Evolutionary conservation across 2,888 invertebrate species (phyloP).

Genomic region (Eupeodes latifasciatus): DNA sequence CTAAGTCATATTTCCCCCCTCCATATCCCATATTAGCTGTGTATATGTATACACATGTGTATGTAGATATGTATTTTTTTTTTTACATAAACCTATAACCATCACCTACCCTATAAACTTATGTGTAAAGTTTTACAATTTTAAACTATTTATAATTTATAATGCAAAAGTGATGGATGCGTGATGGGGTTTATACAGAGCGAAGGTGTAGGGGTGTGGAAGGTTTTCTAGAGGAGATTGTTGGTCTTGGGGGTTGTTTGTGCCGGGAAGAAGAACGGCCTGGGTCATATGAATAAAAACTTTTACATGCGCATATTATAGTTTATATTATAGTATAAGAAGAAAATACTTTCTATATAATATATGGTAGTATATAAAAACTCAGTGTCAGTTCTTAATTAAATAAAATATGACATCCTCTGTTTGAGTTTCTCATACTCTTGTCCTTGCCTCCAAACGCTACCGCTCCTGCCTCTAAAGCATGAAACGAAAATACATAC

Average conservation of each 20-base stretch:
- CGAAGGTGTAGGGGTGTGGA: background rate
- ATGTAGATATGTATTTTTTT: too few relatives aligned
- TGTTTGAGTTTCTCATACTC: conserved; percentile 53
- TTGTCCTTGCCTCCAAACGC: conserved; percentile 24
- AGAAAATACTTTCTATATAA: conserved; percentile 33
- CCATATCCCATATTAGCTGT: background rate
- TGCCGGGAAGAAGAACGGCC: conserved; percentile 1
- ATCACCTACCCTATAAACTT: conserved; percentile 9
- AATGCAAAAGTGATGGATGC: conserved; percentile 36
- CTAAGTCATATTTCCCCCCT: conserved; percentile 54
- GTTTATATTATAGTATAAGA: conserved; percentile 22
- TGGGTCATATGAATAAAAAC: conserved; percentile 48
- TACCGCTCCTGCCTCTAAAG: background rate
- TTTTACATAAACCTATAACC: conserved; percentile 5
- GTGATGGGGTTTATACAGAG: conserved; percentile 4
- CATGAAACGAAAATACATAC: conserved; percentile 9
- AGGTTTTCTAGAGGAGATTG: background rate
- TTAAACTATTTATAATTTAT: conserved; percentile 66
- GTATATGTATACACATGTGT: background rate
- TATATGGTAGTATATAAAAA: conserved; percentile 15
- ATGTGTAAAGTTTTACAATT: conserved; percentile 54
- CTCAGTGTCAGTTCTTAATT: conserved; percentile 71
- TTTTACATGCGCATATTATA: conserved; percentile 44
- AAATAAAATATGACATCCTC: conserved; percentile 76
- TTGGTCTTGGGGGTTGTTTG: conserved; percentile 16